A percentile compares a stretch with the other conserved stretches of the same genome.
These are phyloP conservation scores for Channallabes apus DNA, from an alignment of 2,797 vertebrate genomes.

Conservation along the genomic window DNA sequence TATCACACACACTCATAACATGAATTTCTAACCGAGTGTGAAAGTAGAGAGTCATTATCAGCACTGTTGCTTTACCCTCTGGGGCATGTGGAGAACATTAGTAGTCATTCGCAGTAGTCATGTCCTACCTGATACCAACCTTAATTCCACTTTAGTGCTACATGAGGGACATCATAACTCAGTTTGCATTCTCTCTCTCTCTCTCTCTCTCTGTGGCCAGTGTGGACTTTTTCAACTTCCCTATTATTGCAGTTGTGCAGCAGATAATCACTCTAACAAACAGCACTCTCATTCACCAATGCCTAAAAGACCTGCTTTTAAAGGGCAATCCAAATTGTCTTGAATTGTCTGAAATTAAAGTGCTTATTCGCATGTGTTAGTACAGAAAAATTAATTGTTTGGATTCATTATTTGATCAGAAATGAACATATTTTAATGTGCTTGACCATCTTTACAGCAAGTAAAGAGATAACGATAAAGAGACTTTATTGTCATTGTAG, in stretches of 20 bases:
- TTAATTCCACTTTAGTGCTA: conserved; percentile 25
- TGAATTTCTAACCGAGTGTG: conserved; percentile 29
- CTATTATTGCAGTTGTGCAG: not conserved
- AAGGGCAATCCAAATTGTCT: not conserved
- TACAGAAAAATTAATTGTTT: not conserved
- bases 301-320: not conserved
- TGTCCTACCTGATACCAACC: conserved; percentile 35
- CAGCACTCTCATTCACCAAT: conserved; percentile 1
- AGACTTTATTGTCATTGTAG: too few relatives aligned
- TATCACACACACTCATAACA: conserved; percentile 10
- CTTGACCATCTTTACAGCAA: not conserved
- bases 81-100: conserved; percentile 28
- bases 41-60: conserved; percentile 36
- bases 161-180: conserved; percentile 32
- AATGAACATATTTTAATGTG: not conserved
- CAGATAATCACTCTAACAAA: not conserved
- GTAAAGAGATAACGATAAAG: too few relatives aligned
- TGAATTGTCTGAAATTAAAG: not conserved
- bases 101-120: conserved; percentile 35
- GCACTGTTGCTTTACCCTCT: conserved; percentile 14
- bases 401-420: not conserved
- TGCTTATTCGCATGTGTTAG: not conserved
- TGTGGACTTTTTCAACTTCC: not conserved
- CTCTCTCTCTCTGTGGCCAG: not conserved
- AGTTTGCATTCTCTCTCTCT: not conserved